Conservation (phyloP, 2,888 invertebrate genomes). For the Marasmarcha lunaedactyla region DNA sequence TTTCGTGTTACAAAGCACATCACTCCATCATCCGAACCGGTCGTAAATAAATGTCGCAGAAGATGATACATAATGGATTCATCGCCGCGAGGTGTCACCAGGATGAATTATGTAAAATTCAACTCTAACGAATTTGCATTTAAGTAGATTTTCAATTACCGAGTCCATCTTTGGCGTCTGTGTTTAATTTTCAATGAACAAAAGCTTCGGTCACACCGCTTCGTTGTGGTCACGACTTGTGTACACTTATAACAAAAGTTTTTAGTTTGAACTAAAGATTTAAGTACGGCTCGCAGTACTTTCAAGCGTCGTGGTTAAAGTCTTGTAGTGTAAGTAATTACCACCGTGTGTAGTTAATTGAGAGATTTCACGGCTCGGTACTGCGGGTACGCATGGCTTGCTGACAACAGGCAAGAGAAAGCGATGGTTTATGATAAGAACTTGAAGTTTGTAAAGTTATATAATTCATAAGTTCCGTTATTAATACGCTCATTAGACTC, state of each 20-base stretch:
- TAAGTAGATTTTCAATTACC: conserved; percentile 19
- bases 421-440: conserved; percentile 10
- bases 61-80: conserved; percentile 54
- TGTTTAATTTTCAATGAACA: conserved; percentile 15
- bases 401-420: conserved; percentile 6
- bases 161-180: conserved; percentile 5
- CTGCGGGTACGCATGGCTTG: not conserved
- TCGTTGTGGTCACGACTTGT: conserved; percentile 25
- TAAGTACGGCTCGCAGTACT: too few relatives aligned
- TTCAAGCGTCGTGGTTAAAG: too few relatives aligned
- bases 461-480: too few relatives aligned
- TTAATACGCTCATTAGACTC: too few relatives aligned
- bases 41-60: conserved; percentile 59
- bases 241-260: conserved; percentile 9
- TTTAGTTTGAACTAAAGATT: too few relatives aligned
- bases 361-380: conserved; percentile 24
- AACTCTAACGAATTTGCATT: conserved; percentile 15
- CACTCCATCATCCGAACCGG: conserved; percentile 44
- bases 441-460: not conserved
- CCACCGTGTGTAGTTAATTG: conserved; percentile 27
- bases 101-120: conserved; percentile 11
- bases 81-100: conserved; percentile 38
- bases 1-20: conserved; percentile 8
- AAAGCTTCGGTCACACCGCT: conserved; percentile 25
- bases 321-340: conserved; percentile 23